Conservation (phyloP, 2,888 invertebrate genomes). For the Rhagonycha fulva region DNA sequence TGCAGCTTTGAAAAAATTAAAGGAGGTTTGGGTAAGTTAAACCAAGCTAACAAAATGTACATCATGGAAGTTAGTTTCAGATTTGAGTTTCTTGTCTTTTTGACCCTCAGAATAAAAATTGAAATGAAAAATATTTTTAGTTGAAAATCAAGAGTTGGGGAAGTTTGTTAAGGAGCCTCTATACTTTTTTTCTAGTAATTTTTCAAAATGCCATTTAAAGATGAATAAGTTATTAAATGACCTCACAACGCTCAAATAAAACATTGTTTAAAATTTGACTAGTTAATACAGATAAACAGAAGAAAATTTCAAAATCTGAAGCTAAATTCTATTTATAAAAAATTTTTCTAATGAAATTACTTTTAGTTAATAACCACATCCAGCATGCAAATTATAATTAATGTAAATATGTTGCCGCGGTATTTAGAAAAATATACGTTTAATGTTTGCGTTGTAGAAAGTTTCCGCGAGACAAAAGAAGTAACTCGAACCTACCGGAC, state of each 20-base stretch:
- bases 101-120: too few species aligned
- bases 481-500: background rate
- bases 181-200: too few species aligned
- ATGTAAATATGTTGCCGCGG: background rate
- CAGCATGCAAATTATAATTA: rapidly evolving
- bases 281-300: too few species aligned
- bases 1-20: background rate
- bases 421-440: background rate
- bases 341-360: background rate
- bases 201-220: too few species aligned
- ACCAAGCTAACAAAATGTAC: background rate
- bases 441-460: background rate
- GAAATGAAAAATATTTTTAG: too few species aligned
- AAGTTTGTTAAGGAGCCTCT: too few species aligned
- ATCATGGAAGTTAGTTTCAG: background rate
- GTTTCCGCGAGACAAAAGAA: background rate
- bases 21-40: conserved; percentile 8
- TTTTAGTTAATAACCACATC: background rate
- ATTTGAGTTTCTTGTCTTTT: too few species aligned
- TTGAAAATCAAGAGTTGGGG: too few species aligned
- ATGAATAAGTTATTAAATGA: too few species aligned
- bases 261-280: too few species aligned
- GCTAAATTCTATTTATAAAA: background rate
- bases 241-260: too few species aligned
- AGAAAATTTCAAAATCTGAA: too few species aligned